These are phyloP conservation scores for Martes martes DNA, from an alignment of 2,113 vertebrate species.

Conservation along the genomic window DNA sequence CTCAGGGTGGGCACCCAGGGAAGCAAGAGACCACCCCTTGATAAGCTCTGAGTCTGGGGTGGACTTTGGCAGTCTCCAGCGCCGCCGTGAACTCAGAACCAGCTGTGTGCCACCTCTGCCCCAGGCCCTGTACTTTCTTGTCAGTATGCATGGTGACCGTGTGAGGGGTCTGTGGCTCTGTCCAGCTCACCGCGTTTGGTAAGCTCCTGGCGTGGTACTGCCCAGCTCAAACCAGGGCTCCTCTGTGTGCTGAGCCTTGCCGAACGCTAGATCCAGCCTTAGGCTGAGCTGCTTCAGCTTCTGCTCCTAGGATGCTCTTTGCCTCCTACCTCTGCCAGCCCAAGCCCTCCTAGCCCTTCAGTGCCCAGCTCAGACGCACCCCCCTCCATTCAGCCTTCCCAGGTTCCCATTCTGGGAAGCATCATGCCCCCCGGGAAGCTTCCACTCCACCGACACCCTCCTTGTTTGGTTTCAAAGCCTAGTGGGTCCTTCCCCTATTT, in stretches of 20 bases:
- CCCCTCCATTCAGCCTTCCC: background rate
- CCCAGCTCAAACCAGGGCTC: background rate
- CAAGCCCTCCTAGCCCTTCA: background rate
- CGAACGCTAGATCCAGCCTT: accelerated
- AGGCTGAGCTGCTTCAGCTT: background rate
- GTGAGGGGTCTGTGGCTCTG: accelerated
- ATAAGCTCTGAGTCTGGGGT: background rate
- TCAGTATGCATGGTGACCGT: no score
- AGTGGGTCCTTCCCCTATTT: background rate
- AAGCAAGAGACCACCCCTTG: background rate
- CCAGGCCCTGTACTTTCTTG: background rate
- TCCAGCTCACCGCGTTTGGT: background rate
- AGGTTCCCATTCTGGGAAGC: background rate
- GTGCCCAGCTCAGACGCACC: background rate
- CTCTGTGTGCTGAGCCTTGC: accelerated
- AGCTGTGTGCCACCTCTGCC: background rate
- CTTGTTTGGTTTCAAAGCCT: background rate
- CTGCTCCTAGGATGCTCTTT: background rate
- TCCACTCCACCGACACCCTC: background rate
- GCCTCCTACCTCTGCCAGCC: background rate
- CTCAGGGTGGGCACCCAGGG: background rate
- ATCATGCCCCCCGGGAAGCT: background rate
- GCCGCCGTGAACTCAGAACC: background rate
- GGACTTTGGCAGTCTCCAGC: background rate
- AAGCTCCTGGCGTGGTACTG: background rate